Evolutionary conservation across 2,888 invertebrate genomes (phyloP).

Genomic region (Ethmia dodecea): DNA sequence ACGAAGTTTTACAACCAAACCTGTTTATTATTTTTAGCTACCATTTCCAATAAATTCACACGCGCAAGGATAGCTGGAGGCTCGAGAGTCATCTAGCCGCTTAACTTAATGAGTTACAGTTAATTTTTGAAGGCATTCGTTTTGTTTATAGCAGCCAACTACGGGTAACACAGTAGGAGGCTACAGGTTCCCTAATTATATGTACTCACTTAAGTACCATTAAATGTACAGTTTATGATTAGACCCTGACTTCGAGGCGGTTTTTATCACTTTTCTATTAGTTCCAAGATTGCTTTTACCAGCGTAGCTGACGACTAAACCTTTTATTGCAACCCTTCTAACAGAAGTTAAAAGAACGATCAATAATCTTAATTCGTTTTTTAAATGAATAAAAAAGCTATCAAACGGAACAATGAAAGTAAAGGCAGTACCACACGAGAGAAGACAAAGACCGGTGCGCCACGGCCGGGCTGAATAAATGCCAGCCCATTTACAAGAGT

Average conservation of each 20-base stretch:
- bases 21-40: slow-evolving; percentile 2
- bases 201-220: too few relatives aligned
- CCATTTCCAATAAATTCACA: slow-evolving; percentile 9
- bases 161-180: slow-evolving; percentile 2
- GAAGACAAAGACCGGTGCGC: slow-evolving; percentile 33
- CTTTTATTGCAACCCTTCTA: too few relatives aligned
- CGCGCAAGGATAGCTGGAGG: slow-evolving; percentile 2
- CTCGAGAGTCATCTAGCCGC: slow-evolving; percentile 6
- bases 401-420: slow-evolving; percentile 17
- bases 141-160: neutral
- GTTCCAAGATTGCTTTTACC: too few relatives aligned
- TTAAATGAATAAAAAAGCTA: slow-evolving; percentile 19
- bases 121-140: slow-evolving; percentile 6
- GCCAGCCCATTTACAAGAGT: slow-evolving; percentile 73
- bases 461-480: slow-evolving; percentile 50
- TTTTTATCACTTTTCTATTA: too few relatives aligned
- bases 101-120: slow-evolving; percentile 10
- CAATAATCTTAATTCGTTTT: too few relatives aligned
- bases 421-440: slow-evolving; percentile 11
- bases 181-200: too few relatives aligned
- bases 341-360: too few relatives aligned
- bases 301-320: too few relatives aligned
- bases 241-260: too few relatives aligned
- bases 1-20: slow-evolving; percentile 12
- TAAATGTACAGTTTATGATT: too few relatives aligned